phyloP scores from a whole-genome alignment of 2,888 invertebrate species.

The Apamea crenata region DNA sequence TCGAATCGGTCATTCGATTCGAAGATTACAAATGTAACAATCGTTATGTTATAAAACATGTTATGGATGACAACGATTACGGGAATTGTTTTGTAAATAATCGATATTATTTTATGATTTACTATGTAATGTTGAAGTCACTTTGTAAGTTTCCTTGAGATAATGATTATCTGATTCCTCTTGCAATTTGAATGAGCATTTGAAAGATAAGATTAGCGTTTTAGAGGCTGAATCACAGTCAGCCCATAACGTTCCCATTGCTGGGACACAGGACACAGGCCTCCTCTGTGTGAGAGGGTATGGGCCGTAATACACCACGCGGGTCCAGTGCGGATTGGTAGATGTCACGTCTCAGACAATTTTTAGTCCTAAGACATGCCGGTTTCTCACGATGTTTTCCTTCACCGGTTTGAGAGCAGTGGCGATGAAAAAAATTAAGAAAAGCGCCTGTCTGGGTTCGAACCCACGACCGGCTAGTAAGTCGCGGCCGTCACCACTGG shows the following conservation, averaged over 20 bases:
- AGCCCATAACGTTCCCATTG: neutral
- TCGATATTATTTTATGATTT: constrained; percentile 40
- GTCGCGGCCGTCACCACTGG: too few species aligned
- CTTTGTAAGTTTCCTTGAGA: neutral
- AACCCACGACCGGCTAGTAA: neutral
- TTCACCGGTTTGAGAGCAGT: neutral
- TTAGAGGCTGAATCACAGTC: neutral
- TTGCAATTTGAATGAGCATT: neutral
- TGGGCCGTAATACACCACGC: too few species aligned
- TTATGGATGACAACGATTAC: constrained; percentile 42
- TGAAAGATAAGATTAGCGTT: neutral
- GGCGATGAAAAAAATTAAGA: neutral
- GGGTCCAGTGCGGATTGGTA: too few species aligned
- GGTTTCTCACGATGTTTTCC: neutral
- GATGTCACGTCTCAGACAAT: neutral
- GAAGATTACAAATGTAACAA: constrained; percentile 71
- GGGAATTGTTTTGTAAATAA: constrained; percentile 40
- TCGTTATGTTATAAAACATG: constrained; percentile 61
- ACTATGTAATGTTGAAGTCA: constrained; percentile 4
- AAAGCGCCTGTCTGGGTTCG: neutral
- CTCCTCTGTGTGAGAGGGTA: too few species aligned
- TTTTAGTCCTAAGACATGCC: neutral
- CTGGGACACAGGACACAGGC: neutral
- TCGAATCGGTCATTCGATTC: constrained; percentile 69
- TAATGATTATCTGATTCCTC: neutral